Base-by-base conservation (phyloP, 2,797 vertebrate species). In the Molossus alvarezi region DNA sequence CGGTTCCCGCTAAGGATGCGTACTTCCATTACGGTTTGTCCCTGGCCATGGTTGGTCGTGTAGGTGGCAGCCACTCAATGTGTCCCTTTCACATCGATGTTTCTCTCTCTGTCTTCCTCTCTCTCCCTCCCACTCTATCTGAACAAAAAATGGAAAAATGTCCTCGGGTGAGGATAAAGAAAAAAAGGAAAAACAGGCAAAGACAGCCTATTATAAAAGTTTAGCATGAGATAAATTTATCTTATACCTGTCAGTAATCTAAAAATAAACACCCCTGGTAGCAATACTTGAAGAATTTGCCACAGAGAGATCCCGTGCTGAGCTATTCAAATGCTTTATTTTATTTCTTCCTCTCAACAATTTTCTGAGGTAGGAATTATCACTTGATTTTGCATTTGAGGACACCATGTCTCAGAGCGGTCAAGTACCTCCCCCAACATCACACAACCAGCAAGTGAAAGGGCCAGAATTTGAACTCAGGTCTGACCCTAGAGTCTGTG, bases 301-400 rank as follows among this genome's bases (percentile, higher is more conserved):
- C 29, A 27, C 45, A 75, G 51, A 53, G 23, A 73, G 11, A 51
- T 3, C 12, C 37, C 3, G 18, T 25, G 41, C 73, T 27, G 13
- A 67, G 53, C 53, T 88, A 77, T 81, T 84, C 77, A 64, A 94
- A 81, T 48, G 17, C 20, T 55, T 14, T 67, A 60, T 82, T 69
- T 87, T 57, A 75, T 37, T 58, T n/a, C 15, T 27, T 41, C 60
- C 29, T 73, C 64, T 72, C 37, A 79, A 72, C 20, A 82, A 82
- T 53, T 79, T 64, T 41, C 37, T 57, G 21, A 84, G 29, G 53
- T 60, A 87, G 48, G 55, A 53, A 81, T 41, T 75, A 65, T 37
- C 58, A 69, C 58, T 79, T 41, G 27, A 29, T 55, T 90, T 82
- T 82, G 41, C 37, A 88, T 29, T 33, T 20, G 51, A 88, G 37